A percentile compares a stretch with the other conserved stretches of the same genome.
These are phyloP conservation scores for Pseudomyrmex flavicornis DNA, from an alignment of 1,140 invertebrate species.

Conservation along the genomic window DNA sequence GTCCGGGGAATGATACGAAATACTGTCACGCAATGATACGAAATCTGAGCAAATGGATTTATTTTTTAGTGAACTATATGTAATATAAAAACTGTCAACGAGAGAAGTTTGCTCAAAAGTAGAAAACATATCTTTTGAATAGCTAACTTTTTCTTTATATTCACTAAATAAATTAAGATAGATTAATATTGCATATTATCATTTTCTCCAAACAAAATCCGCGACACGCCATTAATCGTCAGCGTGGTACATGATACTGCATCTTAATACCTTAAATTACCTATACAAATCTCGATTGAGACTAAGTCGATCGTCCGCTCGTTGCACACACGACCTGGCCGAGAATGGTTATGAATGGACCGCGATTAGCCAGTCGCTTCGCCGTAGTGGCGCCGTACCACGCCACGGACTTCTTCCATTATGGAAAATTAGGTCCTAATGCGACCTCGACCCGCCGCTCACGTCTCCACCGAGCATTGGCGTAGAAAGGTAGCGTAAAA, in stretches of 20 bases:
- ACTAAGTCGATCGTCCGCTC: slow-evolving; percentile 28
- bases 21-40: slow-evolving; percentile 9
- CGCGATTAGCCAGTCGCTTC: slow-evolving; percentile 70
- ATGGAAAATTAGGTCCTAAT: slow-evolving; percentile 79
- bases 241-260: slow-evolving; percentile 27
- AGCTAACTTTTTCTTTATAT: too few species aligned
- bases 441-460: slow-evolving; percentile 62
- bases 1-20: slow-evolving; percentile 9
- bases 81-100: not conserved
- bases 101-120: too few species aligned
- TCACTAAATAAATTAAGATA: too few species aligned
- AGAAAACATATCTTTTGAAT: too few species aligned
- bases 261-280: slow-evolving; percentile 66
- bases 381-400: slow-evolving; percentile 72
- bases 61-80: not conserved
- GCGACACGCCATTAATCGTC: slow-evolving; percentile 8
- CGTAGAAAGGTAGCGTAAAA: slow-evolving; percentile 42
- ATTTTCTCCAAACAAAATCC: not conserved
- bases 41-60: slow-evolving; percentile 28
- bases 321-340: slow-evolving; percentile 31
- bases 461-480: slow-evolving; percentile 58
- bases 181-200: too few species aligned
- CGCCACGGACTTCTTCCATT: slow-evolving; percentile 76
- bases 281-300: slow-evolving; percentile 60
- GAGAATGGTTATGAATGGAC: slow-evolving; percentile 74